Percentiles rank a stretch among this genome's conserved stretches.
Conservation (phyloP, 2,888 invertebrate genomes). For the Torymus auratus region DNA sequence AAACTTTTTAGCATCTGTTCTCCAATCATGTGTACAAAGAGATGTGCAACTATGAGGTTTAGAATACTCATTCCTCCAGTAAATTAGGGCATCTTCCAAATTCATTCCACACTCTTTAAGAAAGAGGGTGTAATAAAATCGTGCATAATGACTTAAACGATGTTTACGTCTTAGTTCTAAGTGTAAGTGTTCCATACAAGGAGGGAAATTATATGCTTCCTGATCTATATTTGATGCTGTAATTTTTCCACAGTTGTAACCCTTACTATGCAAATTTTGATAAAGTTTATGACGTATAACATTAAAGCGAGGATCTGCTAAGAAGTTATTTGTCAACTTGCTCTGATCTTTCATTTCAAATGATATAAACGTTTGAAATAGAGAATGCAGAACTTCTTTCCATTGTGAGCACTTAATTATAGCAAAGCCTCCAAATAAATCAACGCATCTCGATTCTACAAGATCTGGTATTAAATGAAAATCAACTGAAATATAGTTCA, state of each 20-base stretch:
- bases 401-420: slow-evolving; percentile 80
- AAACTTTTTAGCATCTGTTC: slow-evolving; percentile 81
- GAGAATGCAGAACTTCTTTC: slow-evolving; percentile 77
- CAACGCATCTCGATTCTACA: slow-evolving; percentile 78
- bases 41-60: slow-evolving; percentile 76
- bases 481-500: slow-evolving; percentile 75
- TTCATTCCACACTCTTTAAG: slow-evolving; percentile 85
- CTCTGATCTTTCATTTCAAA: slow-evolving; percentile 61
- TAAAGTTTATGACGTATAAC: slow-evolving; percentile 65
- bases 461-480: slow-evolving; percentile 80
- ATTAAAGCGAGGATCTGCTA: slow-evolving; percentile 67
- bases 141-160: slow-evolving; percentile 81
- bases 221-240: slow-evolving; percentile 75
- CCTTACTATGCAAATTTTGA: slow-evolving; percentile 57
- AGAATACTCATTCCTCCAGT: slow-evolving; percentile 83
- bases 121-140: slow-evolving; percentile 84
- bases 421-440: slow-evolving; percentile 78
- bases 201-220: slow-evolving; percentile 78
- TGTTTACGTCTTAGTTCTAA: slow-evolving; percentile 79
- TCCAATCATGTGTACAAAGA: slow-evolving; percentile 82
- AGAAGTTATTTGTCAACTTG: slow-evolving; percentile 53
- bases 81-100: slow-evolving; percentile 81
- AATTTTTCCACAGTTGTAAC: slow-evolving; percentile 61
- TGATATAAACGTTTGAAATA: slow-evolving; percentile 77
- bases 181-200: slow-evolving; percentile 83